A percentile compares a stretch with the other conserved stretches of the same genome.
These are phyloP conservation scores for Papilio polyxenes DNA, from an alignment of 1,140 invertebrate species.

Conservation along the genomic window DNA sequence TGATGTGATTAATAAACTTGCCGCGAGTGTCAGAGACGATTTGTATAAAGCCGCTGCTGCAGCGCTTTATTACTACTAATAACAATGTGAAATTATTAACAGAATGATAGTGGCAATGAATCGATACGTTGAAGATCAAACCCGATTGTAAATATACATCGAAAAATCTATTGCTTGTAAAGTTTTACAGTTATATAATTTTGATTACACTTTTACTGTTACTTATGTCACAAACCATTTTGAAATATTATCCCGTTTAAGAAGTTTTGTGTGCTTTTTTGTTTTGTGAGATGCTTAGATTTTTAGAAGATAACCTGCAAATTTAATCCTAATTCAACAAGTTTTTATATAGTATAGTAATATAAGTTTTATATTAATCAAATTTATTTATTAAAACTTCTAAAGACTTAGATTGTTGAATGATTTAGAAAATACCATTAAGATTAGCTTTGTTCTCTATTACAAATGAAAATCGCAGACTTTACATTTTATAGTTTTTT, in stretches of 20 bases:
- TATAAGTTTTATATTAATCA: too few relatives aligned
- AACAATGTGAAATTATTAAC: conserved; percentile 1
- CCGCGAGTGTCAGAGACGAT: conserved; percentile 29
- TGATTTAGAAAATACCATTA: background rate
- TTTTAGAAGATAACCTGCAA: background rate
- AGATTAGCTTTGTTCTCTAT: conserved; percentile 11
- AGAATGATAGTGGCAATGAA: conserved; percentile 8
- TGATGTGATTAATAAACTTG: conserved; percentile 24
- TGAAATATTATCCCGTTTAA: too few relatives aligned
- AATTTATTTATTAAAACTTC: background rate
- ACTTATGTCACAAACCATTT: too few relatives aligned
- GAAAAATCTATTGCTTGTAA: too few relatives aligned
- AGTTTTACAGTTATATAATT: too few relatives aligned
- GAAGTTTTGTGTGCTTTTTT: too few relatives aligned
- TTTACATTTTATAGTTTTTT: conserved; percentile 28
- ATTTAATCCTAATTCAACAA: background rate
- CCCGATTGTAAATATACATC: background rate
- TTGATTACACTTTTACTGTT: too few relatives aligned
- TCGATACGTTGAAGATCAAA: background rate
- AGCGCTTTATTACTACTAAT: conserved; percentile 30
- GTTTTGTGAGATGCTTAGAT: background rate
- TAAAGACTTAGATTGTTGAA: background rate
- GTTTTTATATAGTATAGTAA: too few relatives aligned
- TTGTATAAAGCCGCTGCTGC: conserved; percentile 40
- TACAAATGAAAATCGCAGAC: conserved; percentile 14